These are phyloP conservation scores for Drosophila melanica DNA, from an alignment of 1,140 invertebrate species.

Conservation along the genomic window DNA sequence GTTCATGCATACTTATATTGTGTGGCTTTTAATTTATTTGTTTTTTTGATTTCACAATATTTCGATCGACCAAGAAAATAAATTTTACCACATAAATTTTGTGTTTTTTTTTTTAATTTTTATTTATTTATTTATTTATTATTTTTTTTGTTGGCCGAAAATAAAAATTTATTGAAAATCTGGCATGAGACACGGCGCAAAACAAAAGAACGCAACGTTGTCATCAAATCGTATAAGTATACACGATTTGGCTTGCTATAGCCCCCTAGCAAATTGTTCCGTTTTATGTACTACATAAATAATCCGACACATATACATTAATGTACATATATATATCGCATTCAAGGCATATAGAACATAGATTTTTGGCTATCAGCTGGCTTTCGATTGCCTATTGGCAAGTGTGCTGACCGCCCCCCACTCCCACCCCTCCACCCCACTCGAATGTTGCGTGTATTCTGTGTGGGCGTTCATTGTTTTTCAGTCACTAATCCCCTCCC, in stretches of 20 bases:
- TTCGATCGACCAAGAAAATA: constrained; percentile 77
- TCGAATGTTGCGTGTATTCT: neutral
- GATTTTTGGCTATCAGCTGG: constrained; percentile 16
- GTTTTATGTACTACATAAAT: constrained; percentile 19
- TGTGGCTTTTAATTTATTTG: constrained; percentile 77
- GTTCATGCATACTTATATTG: constrained; percentile 49
- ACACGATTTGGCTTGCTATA: constrained; percentile 18
- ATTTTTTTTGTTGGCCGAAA: constrained; percentile 18
- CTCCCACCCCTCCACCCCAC: neutral
- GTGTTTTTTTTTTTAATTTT: constrained; percentile 9
- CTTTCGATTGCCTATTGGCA: constrained; percentile 32
- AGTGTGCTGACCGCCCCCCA: neutral
- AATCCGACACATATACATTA: constrained; percentile 7
- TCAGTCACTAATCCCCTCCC: constrained; percentile 19
- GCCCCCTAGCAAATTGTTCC: constrained; percentile 2
- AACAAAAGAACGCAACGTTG: constrained; percentile 74
- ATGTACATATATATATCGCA: constrained; percentile 9
- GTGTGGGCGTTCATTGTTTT: constrained; percentile 38
- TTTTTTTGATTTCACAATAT: constrained; percentile 81
- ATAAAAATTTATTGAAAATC: constrained; percentile 67
- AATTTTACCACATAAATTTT: constrained; percentile 64
- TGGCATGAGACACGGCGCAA: constrained; percentile 21
- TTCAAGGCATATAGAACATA: neutral
- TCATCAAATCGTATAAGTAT: constrained; percentile 65
- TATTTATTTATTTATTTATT: constrained; percentile 37